phyloP scores from a whole-genome alignment of 2,797 vertebrate species.

The Taenioides sp. region DNA sequence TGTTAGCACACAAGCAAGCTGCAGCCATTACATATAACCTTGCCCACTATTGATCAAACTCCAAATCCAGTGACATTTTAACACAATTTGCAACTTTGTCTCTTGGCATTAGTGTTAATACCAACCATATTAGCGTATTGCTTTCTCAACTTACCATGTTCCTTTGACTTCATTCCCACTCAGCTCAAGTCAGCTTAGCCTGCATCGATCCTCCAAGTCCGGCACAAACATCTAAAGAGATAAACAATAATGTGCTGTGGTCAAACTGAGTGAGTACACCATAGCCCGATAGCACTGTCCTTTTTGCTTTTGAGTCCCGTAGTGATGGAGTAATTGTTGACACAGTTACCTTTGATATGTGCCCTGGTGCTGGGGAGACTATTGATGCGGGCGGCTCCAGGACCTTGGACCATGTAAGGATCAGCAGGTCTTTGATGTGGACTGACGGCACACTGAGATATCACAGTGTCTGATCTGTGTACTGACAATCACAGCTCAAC shows the following conservation, averaged over 20 bases:
- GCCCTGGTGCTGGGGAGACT: constrained; percentile 19
- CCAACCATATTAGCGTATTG: constrained; percentile 27
- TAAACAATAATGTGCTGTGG: constrained; percentile 44
- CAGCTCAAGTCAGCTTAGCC: constrained; percentile 34
- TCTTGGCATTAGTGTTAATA: constrained; percentile 1
- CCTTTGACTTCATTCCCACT: constrained; percentile 26
- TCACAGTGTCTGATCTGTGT: constrained; percentile 43
- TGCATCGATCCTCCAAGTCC: constrained; percentile 45
- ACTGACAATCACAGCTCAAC: constrained; percentile 26
- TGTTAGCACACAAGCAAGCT: neutral
- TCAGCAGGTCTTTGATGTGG: constrained; percentile 49
- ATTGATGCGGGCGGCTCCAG: constrained; percentile 39
- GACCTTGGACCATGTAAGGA: constrained; percentile 37
- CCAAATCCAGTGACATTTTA: neutral
- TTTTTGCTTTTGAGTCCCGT: constrained; percentile 44
- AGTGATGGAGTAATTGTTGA: constrained; percentile 50
- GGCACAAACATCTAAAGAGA: constrained; percentile 32
- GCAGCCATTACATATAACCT: neutral
- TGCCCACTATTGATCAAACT: neutral
- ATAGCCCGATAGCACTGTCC: constrained; percentile 23
- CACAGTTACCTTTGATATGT: constrained; percentile 43
- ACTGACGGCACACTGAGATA: constrained; percentile 35
- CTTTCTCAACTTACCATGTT: constrained; percentile 3
- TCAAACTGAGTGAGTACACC: constrained; percentile 10
- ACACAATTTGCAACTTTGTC: neutral